Evolutionary conservation across 2,113 vertebrate genomes (phyloP), one percentile per base, ranked within the genome.

Genomic region (Indicator maculatus): DNA sequence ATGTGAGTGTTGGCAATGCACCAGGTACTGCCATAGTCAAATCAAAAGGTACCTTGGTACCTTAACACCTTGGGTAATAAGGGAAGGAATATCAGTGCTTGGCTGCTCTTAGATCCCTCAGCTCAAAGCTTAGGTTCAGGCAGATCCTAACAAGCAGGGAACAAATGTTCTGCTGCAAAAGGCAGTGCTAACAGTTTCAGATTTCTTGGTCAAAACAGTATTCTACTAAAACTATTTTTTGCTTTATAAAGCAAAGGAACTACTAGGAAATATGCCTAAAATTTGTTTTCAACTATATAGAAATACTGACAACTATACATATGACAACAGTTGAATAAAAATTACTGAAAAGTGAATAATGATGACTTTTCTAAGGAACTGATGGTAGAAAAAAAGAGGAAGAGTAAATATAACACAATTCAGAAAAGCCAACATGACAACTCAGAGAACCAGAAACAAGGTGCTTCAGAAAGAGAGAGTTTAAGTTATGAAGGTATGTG

Each of bases 11-110:
- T 92, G 44, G 26, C 33, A 39, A 72, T 23, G 15, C 1, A 3
- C 44, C n/a, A 8, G n/a, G 76, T 71, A 65, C 47, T 92, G 44
- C 75, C 36, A 31, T 10, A 16, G 31, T 52, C 30, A 88, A 38
- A 92, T 65, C 64, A 86, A 50, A 86, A 70, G 61, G 67, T 1
- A 0, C 24, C 0, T 1, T 66, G 61, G 67, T 1, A 0, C 24
- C 0, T 1, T 66, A 89, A 89, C 19, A 75, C 16, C 4, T 52
- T 41, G 28, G 26, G 28, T 95, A 95, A 82, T 39, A 75, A 44
- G 16, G 15, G 66, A 71, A 71, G 44, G 17, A 78, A 47, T 44
- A 59, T 78, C 52, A 66, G 27, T 60, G 60, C 45, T n/a, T 70
- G 65, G 6, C 30, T 92, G 16, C 27, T 71, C 17, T 93, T 52